Base-by-base conservation (phyloP, 2,113 vertebrate species). In the Ptilonorhynchus violaceus region DNA sequence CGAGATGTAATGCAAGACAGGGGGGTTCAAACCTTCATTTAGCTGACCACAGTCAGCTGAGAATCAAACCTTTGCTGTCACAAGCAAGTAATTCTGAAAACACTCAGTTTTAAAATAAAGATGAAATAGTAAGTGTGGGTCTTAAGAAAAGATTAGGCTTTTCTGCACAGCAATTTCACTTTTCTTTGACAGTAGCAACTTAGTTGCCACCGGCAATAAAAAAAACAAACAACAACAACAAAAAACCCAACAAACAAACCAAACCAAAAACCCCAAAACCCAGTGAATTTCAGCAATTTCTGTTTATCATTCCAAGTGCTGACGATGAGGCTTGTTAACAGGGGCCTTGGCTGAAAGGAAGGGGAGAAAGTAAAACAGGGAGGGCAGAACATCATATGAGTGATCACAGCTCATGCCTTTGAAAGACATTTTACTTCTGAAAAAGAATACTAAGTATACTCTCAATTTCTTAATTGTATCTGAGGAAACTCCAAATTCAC, bases 131-230 rank as follows among this genome's bases (percentile, higher is more conserved):
- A 20, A 17, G 24, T 56, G 39, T 77, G 12, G 15, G 33, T 68
- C 42, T 82, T 92, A 88, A 79, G 33, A 81, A 84, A 93, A 50
- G 46, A n/a, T 44, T 3, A 81, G 44, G 76, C 44, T 82, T 94
- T 84, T 59, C 50, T 74, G 69, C 68, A 82, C 20, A 94, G 53
- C 37, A 88, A 39, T 49, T 68, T 41, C 55, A 70, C 22, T 94
- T 95, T 72, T 69, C 90, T 80, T 41, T 75, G 37, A 70, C 41
- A 95, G 46, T 16, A 70, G 63, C 30, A 84, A 69, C n/a, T 92
- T 69, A 53, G 46, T 69, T 94, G 37, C 58, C 47, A 76, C 20
- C 30, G 60, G 14, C 15, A 84, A 79, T 41, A 46, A 42, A 66
- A 19, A 13, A 5, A 60, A 44, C 9, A 21, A 10, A 33, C 46